Evolutionary conservation across 2,113 vertebrate genomes (phyloP), one percentile per base, ranked within the genome.

Genomic region (Emberiza fucata): DNA sequence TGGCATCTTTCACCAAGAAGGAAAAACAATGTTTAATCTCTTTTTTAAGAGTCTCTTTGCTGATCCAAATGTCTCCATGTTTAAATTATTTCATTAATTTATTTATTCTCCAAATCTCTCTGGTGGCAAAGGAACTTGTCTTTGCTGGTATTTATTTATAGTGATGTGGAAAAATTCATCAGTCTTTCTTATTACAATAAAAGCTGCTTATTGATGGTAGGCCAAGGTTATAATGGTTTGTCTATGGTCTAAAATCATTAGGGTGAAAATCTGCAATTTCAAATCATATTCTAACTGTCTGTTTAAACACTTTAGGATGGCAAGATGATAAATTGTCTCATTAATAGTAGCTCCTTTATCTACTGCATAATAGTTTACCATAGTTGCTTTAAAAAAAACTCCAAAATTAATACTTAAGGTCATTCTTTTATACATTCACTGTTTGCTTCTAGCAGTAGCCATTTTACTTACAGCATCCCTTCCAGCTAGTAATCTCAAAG

Each of bases 21-120:
- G 16, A 81, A 94, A 93, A 95, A 92, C 90, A 94, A 24, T 59
- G 51, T 95, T 95, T 77, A 77, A 57, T 90, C 63, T 94, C 85
- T 69, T 93, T 77, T 85, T 78, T 88, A 86, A 90, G 82, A 81
- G 70, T 45, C 76, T 86, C 61, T 50, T 40, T 78, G 57, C 72
- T 82, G 82, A 54, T 86, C 88, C 82, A 90, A 95, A 86, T 5
- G 21, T 94, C 92, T 86, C 19, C 0, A 24, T 71, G 88, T 93
- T 96, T 95, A 92, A 96, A 96, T 96, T 90, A 92, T 95, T 96
- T 86, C 87, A 94, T 95, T 95, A 90, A 89, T 90, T 78, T 95
- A 94, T 95, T 96, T 96, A 60, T 90, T 90, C 86, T 71, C 64
- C 69, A 54, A 57, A 65, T 68, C 68, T 71, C 76, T 44, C 64